Percentiles rank a stretch among this genome's conserved stretches.
Evolutionary conservation across 92 coral and sea anemone species (phyloP).

Genomic region (Phenganax marumi): DNA sequence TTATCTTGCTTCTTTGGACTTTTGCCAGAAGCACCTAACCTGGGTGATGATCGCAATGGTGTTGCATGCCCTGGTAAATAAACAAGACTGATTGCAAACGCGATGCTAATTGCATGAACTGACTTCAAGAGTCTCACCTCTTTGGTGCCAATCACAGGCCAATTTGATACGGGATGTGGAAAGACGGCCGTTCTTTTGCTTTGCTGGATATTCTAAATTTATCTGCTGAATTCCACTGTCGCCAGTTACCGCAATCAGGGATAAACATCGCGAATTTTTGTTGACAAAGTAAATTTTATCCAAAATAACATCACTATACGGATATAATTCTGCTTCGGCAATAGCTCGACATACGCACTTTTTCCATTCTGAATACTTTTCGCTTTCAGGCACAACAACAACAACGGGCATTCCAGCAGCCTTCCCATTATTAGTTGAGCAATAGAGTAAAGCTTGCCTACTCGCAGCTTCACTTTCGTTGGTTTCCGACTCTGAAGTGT

Average conservation of each 20-base stretch:
- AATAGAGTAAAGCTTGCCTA: too few species aligned
- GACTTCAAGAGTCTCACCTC: constrained; percentile 25
- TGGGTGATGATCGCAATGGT: constrained; percentile 47
- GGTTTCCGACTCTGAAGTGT: too few species aligned
- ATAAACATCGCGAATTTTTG: constrained; percentile 20
- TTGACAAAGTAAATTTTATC: constrained; percentile 25
- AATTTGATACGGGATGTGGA: constrained; percentile 44
- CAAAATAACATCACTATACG: constrained; percentile 27
- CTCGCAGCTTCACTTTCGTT: too few species aligned
- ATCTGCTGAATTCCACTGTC: constrained; percentile 47
- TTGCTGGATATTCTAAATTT: constrained; percentile 46
- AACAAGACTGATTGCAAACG: constrained; percentile 18
- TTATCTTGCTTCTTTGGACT: neutral
- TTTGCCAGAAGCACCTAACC: neutral
- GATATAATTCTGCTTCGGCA: constrained; percentile 34
- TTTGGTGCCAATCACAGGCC: constrained; percentile 57
- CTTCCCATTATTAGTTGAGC: constrained; percentile 20
- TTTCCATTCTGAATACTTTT: constrained; percentile 30
- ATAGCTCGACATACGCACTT: constrained; percentile 14
- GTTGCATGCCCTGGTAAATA: constrained; percentile 45
- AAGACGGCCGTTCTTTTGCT: constrained; percentile 48
- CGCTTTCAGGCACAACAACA: constrained; percentile 20
- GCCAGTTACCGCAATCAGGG: constrained; percentile 23
- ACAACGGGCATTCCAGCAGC: constrained; percentile 34
- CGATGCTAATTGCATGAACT: too few species aligned